Base-by-base conservation (phyloP, 1,140 invertebrate species). In the Euura saliciscinereae region DNA sequence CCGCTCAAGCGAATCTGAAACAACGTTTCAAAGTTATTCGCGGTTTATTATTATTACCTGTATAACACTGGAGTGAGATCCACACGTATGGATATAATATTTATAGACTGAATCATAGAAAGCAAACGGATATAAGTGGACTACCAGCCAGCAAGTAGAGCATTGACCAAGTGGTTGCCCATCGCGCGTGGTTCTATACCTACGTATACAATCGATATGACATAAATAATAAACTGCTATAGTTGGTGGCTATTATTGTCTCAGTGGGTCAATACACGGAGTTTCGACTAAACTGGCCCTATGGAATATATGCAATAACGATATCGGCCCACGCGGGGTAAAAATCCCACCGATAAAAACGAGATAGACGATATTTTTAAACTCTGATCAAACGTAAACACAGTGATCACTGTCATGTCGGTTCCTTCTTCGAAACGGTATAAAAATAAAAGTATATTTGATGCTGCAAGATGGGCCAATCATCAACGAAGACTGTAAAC, bases 161-260 rank as follows among this genome's bases (percentile, higher is more conserved):
- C 51, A n/a, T 59, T 59, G 51, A 59, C 51, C 51, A 59, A 59
- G 51, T n/a, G 51, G 51, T n/a, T 59, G 51, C 51, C 28, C 28
- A 28, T 28, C 28, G 28, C 28, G 28, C 28, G 28, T 59, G 51
- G 6, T 28, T 28, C 28, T 28, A 28, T 28, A 28, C 51, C 51
- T 8, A n/a, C 28, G 28, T 28, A 28, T 28, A 28, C 28, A 59
- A 59, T 59, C 51, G 13, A 59, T 59, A 59, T 59, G 51, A 59
- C 51, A 59, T 59, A 59, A 59, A 59, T 59, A 59, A 59, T 59
- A 8, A 59, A 59, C 51, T 59, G 13, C 28, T 59, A n/a, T 59
- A 59, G 51, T 59, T 59, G 51, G 13, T 28, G 51, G 8, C 51
- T 8, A 59, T 59, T n/a, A n/a, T 59, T 59, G 51, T 59, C 28